Conservation (phyloP, 2,113 vertebrate genomes). For the Nycticorax nycticorax region DNA sequence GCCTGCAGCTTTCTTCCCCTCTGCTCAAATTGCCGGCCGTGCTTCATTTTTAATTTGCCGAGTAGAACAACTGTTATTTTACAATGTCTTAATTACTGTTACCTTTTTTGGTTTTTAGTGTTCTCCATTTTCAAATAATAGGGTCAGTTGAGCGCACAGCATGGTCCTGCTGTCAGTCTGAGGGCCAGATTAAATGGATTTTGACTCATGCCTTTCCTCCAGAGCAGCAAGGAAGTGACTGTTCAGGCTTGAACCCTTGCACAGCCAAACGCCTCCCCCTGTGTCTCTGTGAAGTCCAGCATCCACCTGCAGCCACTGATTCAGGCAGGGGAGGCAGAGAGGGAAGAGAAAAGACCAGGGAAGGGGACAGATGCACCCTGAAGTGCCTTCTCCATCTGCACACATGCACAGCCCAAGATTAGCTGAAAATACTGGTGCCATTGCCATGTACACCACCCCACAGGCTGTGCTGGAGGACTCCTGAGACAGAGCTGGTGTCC, state of each 20-base stretch:
- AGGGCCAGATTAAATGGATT: background rate
- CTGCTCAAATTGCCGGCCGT: background rate
- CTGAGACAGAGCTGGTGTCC: background rate
- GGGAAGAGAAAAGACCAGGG: background rate
- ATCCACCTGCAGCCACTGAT: background rate
- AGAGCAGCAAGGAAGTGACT: background rate
- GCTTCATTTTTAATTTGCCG: background rate
- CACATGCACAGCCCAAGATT: background rate
- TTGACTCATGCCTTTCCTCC: background rate
- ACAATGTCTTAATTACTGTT: background rate
- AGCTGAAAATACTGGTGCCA: background rate
- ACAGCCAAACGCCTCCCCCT: background rate
- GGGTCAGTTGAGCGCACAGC: background rate
- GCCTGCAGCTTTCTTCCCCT: background rate
- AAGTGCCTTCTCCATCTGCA: background rate
- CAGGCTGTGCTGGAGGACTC: background rate
- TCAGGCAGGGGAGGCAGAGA: background rate
- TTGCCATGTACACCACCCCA: background rate
- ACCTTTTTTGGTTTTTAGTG: background rate
- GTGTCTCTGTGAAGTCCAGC: background rate
- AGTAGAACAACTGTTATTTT: background rate
- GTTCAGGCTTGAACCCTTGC: background rate
- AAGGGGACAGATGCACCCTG: background rate
- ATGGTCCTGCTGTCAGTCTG: background rate
- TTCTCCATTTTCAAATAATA: background rate